Percentiles rank a stretch among this genome's conserved stretches.
Evolutionary conservation across 2,113 vertebrate genomes (phyloP).

Genomic region (Oryzias celebensis): DNA sequence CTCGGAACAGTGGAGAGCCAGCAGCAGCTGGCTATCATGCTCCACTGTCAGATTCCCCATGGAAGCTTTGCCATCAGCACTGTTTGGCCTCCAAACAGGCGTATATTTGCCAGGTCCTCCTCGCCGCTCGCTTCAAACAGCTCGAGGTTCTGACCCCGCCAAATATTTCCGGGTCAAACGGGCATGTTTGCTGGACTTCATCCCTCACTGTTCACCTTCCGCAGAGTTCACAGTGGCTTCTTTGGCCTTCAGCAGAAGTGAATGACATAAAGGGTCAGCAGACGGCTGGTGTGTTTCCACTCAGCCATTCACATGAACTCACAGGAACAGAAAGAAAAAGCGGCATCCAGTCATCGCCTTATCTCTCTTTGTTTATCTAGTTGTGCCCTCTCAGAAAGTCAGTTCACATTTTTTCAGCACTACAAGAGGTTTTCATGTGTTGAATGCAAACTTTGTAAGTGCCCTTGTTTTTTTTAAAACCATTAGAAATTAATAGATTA

Average conservation of each 20-base stretch:
- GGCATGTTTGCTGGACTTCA: slow-evolving; percentile 60
- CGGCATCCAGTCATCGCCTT: slow-evolving; percentile 19
- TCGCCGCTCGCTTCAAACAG: slow-evolving; percentile 60
- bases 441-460: slow-evolving; percentile 3
- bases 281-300: slow-evolving; percentile 37
- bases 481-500: slow-evolving; percentile 8
- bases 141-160: slow-evolving; percentile 31
- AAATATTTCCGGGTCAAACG: slow-evolving; percentile 73
- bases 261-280: slow-evolving; percentile 38
- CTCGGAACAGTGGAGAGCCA: slow-evolving; percentile 31
- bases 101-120: slow-evolving; percentile 61
- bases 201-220: slow-evolving; percentile 21
- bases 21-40: slow-evolving; percentile 57
- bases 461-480: slow-evolving; percentile 9
- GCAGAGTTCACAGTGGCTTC: slow-evolving; percentile 51
- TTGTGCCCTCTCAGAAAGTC: background rate
- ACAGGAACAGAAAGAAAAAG: slow-evolving; percentile 12
- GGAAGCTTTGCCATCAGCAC: slow-evolving; percentile 64
- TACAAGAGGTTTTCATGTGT: background rate
- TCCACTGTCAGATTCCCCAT: slow-evolving; percentile 78
- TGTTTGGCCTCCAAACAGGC: slow-evolving; percentile 76
- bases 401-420: slow-evolving; percentile 8
- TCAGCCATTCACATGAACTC: slow-evolving; percentile 23
- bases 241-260: slow-evolving; percentile 34
- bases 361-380: background rate